These are phyloP conservation scores for Alethe castanea DNA, from an alignment of 2,113 vertebrate genomes.

Conservation along the genomic window DNA sequence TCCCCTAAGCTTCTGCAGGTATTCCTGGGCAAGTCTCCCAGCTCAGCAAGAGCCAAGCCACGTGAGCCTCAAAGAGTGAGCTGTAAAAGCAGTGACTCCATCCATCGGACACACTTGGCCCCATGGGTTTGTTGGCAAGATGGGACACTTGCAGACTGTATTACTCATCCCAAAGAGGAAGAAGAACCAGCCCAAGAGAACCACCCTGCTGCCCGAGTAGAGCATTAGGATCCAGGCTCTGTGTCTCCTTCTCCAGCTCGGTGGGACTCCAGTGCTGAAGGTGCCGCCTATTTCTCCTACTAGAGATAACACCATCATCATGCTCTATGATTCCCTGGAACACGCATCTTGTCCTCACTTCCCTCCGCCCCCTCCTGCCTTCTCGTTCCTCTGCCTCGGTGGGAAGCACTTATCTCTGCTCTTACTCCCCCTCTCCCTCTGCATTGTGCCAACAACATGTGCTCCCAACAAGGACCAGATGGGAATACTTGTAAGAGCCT, in stretches of 20 bases:
- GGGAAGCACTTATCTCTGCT: background rate
- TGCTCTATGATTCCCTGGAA: background rate
- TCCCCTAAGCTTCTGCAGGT: background rate
- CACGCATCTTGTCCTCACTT: background rate
- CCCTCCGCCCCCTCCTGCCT: background rate
- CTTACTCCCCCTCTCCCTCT: conserved; percentile 1
- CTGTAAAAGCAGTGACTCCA: background rate
- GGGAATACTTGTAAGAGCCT: background rate
- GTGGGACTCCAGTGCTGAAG: accelerated
- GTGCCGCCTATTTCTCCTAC: background rate
- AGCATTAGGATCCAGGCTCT: background rate
- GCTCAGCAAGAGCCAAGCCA: background rate
- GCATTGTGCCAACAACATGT: background rate
- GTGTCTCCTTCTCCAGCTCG: background rate
- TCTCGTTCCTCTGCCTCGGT: background rate
- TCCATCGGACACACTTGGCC: accelerated
- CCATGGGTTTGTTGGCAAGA: accelerated
- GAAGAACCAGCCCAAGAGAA: background rate
- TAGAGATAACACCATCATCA: background rate
- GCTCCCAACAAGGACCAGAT: background rate
- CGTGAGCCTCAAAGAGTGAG: background rate
- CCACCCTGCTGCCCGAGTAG: accelerated
- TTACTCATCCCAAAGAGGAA: background rate
- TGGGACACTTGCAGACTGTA: accelerated
- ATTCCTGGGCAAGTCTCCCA: background rate